These are phyloP conservation scores for Pandemis corylana DNA, from an alignment of 2,888 invertebrate genomes.

Conservation along the genomic window DNA sequence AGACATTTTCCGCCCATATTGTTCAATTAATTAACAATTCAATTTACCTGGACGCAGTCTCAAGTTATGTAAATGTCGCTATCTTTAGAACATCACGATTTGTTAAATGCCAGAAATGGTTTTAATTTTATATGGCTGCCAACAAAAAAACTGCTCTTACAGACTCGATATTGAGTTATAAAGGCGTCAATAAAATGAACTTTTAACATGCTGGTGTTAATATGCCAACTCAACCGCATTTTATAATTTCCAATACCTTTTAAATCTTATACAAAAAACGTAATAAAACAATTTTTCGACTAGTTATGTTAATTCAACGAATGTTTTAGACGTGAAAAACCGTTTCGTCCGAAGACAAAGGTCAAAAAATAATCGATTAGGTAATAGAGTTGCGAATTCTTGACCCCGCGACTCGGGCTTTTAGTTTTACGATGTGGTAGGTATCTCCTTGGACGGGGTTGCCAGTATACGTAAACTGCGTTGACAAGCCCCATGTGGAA, in stretches of 20 bases:
- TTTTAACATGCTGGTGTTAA: conserved; percentile 71
- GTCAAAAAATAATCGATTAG: conserved; percentile 28
- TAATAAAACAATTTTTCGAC: conserved; percentile 49
- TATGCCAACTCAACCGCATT: conserved; percentile 52
- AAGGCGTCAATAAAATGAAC: conserved; percentile 52
- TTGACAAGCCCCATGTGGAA: conserved; percentile 55
- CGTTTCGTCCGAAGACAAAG: conserved; percentile 27
- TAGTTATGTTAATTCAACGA: conserved; percentile 61
- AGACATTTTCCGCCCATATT: background rate
- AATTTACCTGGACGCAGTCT: conserved; percentile 3
- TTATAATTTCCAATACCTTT: conserved; percentile 50
- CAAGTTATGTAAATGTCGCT: conserved; percentile 11
- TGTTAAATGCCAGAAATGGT: conserved; percentile 27
- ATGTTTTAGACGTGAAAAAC: conserved; percentile 43
- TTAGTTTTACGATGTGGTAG: conserved; percentile 31
- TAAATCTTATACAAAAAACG: conserved; percentile 51
- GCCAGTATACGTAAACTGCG: conserved; percentile 17
- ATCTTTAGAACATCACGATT: conserved; percentile 15
- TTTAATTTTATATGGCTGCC: conserved; percentile 23
- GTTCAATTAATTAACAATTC: conserved; percentile 2
- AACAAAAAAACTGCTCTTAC: conserved; percentile 24
- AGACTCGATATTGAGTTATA: conserved; percentile 43
- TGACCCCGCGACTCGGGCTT: conserved; percentile 21
- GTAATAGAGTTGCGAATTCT: conserved; percentile 31
- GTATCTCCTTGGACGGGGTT: conserved; percentile 6